A percentile compares a stretch with the other conserved stretches of the same genome.
Conservation (phyloP, 2,113 vertebrate species). For the Tursiops truncatus region DNA sequence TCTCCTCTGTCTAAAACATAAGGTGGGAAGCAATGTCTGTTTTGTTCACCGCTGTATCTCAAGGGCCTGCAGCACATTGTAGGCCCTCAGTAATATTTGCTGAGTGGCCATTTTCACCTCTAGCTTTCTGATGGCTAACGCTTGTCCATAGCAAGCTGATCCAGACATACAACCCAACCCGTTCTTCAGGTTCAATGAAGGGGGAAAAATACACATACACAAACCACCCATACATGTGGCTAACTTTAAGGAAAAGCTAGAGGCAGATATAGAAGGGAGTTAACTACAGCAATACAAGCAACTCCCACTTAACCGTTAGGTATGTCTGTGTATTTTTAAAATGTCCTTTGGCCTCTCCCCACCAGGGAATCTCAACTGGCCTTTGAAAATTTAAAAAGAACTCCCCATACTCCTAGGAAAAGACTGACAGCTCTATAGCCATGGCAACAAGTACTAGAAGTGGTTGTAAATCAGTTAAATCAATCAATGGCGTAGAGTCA, state of each 20-base stretch:
- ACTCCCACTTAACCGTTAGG: background rate
- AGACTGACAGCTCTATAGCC: background rate
- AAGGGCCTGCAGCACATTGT: background rate
- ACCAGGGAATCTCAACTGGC: background rate
- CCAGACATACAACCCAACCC: background rate
- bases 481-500: background rate
- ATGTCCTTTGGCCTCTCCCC: background rate
- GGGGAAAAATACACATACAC: background rate
- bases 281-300: background rate
- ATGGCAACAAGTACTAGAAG: background rate
- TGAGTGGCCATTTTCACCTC: background rate
- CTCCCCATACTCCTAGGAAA: background rate
- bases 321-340: background rate
- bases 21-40: background rate
- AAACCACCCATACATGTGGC: background rate
- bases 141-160: background rate
- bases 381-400: background rate
- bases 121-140: background rate
- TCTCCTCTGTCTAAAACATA: background rate
- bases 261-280: background rate
- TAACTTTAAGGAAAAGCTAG: background rate
- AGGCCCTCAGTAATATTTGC: background rate
- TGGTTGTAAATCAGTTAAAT: background rate
- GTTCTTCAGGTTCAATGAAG: background rate
- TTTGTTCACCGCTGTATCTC: background rate